These are phyloP conservation scores for Corydoras sp. DNA, from an alignment of 2,113 vertebrate species.

Conservation along the genomic window DNA sequence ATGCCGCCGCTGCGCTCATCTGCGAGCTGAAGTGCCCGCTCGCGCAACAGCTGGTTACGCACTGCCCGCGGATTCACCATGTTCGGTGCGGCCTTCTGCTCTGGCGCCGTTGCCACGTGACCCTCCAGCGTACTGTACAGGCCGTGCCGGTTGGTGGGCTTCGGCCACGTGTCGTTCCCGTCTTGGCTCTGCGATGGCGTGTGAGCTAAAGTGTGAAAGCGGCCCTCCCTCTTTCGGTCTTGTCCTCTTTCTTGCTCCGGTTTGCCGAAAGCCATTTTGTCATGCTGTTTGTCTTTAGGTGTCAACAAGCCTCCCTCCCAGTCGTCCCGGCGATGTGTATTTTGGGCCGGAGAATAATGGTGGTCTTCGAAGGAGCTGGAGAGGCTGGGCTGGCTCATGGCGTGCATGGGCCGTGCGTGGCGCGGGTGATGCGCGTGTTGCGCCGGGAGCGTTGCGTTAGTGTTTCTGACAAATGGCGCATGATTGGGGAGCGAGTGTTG, in stretches of 20 bases:
- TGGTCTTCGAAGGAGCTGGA: constrained; percentile 51
- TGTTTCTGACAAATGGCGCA: background rate
- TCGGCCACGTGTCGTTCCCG: constrained; percentile 69
- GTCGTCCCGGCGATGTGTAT: constrained; percentile 49
- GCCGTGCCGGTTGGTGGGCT: constrained; percentile 57
- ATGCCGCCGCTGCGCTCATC: constrained; percentile 62
- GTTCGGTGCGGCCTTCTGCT: constrained; percentile 37
- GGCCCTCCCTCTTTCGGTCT: constrained; percentile 27
- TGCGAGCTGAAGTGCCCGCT: constrained; percentile 58
- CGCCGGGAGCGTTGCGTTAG: background rate
- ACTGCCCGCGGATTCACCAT: constrained; percentile 44
- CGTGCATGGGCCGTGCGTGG: constrained; percentile 10
- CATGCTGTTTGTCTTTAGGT: background rate
- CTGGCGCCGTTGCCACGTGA: constrained; percentile 34
- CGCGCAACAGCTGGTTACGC: constrained; percentile 63
- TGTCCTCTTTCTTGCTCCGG: constrained; percentile 33
- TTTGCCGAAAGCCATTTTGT: background rate
- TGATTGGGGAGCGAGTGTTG: background rate
- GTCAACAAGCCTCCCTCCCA: constrained; percentile 42
- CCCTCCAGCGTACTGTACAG: constrained; percentile 66
- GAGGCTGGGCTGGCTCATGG: constrained; percentile 44
- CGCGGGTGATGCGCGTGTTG: background rate
- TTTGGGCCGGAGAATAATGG: constrained; percentile 37
- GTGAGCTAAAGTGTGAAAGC: constrained; percentile 52
- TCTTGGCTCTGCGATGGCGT: constrained; percentile 56